Conservation (phyloP, 1,140 invertebrate genomes). For the Drosophila guanche region DNA sequence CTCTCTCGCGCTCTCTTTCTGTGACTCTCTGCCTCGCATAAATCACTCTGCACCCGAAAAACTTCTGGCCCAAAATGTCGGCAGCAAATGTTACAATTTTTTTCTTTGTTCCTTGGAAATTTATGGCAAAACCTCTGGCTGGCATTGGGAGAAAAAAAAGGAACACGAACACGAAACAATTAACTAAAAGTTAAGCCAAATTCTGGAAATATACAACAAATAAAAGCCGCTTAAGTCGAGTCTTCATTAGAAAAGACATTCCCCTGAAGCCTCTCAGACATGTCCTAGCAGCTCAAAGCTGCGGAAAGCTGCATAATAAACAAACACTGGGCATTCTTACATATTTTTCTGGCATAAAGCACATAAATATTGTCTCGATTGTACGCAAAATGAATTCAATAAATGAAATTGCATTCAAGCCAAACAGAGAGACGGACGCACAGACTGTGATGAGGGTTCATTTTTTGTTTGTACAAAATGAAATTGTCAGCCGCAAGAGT, state of each 20-base stretch:
- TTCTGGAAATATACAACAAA: too few relatives aligned
- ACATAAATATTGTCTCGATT: constrained; percentile 49
- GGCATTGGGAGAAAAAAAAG: constrained; percentile 5
- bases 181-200: too few relatives aligned
- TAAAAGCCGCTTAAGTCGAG: too few relatives aligned
- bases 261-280: too few relatives aligned
- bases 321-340: neutral
- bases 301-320: neutral
- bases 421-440: constrained; percentile 17
- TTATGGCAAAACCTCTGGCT: constrained; percentile 38
- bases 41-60: constrained; percentile 53
- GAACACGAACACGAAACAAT: neutral
- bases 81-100: constrained; percentile 71
- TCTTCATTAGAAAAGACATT: too few relatives aligned
- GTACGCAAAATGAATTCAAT: constrained; percentile 41
- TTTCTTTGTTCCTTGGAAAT: constrained; percentile 11
- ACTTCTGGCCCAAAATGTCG: constrained; percentile 65
- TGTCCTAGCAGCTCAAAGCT: too few relatives aligned
- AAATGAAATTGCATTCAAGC: constrained; percentile 46
- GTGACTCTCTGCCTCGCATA: constrained; percentile 42
- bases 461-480: constrained; percentile 23
- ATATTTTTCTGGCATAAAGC: constrained; percentile 18
- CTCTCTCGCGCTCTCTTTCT: constrained; percentile 5
- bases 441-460: neutral
- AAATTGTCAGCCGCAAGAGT: constrained; percentile 2